Evolutionary conservation across 37 sponge, comb jelly and placozoan species (phyloP).

Genomic region (Diacarnus erythraeanus): DNA sequence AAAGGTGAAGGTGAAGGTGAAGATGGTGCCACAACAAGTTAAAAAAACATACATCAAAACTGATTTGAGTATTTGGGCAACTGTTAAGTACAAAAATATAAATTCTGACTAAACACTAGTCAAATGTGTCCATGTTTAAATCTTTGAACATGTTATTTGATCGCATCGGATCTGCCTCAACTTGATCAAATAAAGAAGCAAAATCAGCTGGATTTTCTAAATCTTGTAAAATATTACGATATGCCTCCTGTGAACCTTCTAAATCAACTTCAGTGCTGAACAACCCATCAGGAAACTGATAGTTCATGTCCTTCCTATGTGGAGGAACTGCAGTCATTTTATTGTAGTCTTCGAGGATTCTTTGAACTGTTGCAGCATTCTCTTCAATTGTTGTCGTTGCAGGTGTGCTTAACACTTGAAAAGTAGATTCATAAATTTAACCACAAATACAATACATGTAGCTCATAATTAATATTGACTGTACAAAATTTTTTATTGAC

Average conservation of each 20-base stretch:
- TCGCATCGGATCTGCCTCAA: constrained; percentile 56
- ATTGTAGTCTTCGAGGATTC: constrained; percentile 52
- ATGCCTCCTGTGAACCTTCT: constrained; percentile 57
- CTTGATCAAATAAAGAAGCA: constrained; percentile 47
- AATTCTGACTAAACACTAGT: background rate
- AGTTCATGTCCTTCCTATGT: constrained; percentile 27
- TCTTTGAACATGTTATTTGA: constrained; percentile 16
- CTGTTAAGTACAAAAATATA: no score
- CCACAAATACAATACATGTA: no score
- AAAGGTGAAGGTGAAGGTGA: no score
- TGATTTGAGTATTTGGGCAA: no score
- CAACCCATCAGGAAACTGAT: constrained; percentile 39
- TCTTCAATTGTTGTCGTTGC: constrained; percentile 19
- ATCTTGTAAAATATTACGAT: constrained; percentile 43
- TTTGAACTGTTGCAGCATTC: constrained; percentile 44
- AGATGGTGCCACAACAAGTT: no score
- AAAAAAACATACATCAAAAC: no score
- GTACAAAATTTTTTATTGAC: no score
- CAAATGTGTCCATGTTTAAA: constrained; percentile 10
- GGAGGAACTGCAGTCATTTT: constrained; percentile 5
- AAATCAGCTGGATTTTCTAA: constrained; percentile 60
- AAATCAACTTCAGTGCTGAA: constrained; percentile 50
- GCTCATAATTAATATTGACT: no score
- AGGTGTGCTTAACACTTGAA: background rate
- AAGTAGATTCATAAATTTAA: background rate